These are phyloP conservation scores for Zaprionus nigranus DNA, from an alignment of 1,140 invertebrate species.

Conservation along the genomic window DNA sequence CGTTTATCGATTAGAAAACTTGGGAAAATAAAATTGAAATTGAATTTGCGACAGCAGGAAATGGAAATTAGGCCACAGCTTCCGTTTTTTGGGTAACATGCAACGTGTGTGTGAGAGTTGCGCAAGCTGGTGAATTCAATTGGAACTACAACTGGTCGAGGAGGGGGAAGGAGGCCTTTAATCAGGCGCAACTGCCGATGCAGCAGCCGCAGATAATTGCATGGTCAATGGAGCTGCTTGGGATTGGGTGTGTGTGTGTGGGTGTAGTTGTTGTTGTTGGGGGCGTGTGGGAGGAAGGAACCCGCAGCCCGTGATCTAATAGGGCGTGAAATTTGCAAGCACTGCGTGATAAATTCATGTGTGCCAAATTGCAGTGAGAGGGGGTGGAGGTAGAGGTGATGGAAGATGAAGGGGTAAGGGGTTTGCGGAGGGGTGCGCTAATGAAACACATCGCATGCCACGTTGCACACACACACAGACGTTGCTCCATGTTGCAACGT, in stretches of 20 bases:
- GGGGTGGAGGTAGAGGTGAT: neutral
- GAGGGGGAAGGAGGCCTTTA: slow-evolving; percentile 11
- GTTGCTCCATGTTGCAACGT: slow-evolving; percentile 13
- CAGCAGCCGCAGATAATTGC: slow-evolving; percentile 21
- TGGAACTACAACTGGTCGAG: slow-evolving; percentile 13
- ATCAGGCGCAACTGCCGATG: slow-evolving; percentile 29
- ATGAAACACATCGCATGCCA: slow-evolving; percentile 32
- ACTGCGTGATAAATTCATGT: slow-evolving; percentile 42
- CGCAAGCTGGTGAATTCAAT: slow-evolving; percentile 31
- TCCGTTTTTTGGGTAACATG: slow-evolving; percentile 1
- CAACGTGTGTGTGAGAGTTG: slow-evolving; percentile 14
- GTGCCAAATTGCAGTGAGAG: slow-evolving; percentile 25
- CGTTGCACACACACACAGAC: slow-evolving; percentile 4
- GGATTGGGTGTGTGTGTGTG: neutral
- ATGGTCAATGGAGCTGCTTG: slow-evolving; percentile 15
- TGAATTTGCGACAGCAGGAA: slow-evolving; percentile 29
- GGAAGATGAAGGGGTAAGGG: neutral
- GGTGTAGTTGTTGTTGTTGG: neutral
- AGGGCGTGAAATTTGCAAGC: slow-evolving; percentile 51
- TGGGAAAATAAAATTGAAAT: slow-evolving; percentile 2
- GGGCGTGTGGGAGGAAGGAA: neutral
- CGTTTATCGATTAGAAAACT: slow-evolving; percentile 6
- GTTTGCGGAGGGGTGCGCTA: neutral
- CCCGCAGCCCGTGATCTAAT: slow-evolving; percentile 33
- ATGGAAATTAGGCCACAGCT: slow-evolving; percentile 33